phyloP scores from a whole-genome alignment of 2,113 vertebrate genomes.

The Bos indicus region DNA sequence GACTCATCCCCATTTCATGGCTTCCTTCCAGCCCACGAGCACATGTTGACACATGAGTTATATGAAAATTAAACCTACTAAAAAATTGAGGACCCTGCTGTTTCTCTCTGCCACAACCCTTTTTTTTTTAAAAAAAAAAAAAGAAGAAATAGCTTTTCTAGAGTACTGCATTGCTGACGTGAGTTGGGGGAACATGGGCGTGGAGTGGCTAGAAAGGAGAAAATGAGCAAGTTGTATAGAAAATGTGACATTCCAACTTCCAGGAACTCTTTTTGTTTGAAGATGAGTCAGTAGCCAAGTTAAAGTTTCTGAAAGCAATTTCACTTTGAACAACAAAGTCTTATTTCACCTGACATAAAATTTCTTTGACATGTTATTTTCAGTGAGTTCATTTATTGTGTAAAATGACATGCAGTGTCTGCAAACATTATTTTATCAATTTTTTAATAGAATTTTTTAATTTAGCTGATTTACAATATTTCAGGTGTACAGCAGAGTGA shows the following conservation, averaged over 20 bases:
- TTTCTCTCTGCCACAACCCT: neutral
- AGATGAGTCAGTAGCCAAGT: neutral
- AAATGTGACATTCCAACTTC: neutral
- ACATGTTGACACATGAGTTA: neutral
- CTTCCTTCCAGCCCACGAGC: neutral
- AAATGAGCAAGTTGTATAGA: neutral
- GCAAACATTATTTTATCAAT: neutral
- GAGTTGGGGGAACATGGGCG: neutral
- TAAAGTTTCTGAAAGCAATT: neutral
- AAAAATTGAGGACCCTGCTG: neutral
- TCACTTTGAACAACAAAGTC: neutral
- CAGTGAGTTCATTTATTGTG: neutral
- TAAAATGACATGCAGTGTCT: neutral
- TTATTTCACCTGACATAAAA: neutral
- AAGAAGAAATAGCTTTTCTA: neutral
- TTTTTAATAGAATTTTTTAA: neutral
- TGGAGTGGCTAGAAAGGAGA: too few relatives aligned
- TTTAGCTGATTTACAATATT: neutral
- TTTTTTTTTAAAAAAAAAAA: neutral
- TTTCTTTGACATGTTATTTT: neutral
- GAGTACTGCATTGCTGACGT: neutral
- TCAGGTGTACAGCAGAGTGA: neutral
- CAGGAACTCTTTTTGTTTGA: neutral
- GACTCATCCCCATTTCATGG: rapidly evolving
- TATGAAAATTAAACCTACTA: neutral